Percentiles rank a stretch among this genome's conserved stretches.
Conservation (phyloP, 1,140 invertebrate genomes). For the Psilanteris sp. region DNA sequence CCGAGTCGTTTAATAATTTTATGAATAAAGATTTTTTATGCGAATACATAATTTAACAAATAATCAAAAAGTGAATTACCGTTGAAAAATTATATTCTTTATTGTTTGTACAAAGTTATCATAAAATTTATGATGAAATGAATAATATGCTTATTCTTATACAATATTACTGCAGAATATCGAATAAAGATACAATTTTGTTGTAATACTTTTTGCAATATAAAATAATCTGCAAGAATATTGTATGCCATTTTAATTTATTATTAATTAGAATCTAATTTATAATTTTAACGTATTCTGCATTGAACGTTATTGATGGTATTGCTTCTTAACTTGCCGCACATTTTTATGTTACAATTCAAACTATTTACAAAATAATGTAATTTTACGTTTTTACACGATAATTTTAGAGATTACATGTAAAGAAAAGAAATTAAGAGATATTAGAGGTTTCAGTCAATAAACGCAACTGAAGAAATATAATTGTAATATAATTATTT, state of each 20-base stretch:
- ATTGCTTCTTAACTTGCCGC: constrained; percentile 28
- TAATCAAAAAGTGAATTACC: not conserved
- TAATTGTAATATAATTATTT: too few species aligned
- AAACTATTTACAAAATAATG: constrained; percentile 18
- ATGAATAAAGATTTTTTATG: not conserved
- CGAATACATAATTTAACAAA: not conserved
- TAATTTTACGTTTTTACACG: constrained; percentile 36
- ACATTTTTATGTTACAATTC: constrained; percentile 22
- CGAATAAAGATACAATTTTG: not conserved
- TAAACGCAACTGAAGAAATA: too few species aligned
- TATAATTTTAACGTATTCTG: constrained; percentile 8
- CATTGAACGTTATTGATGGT: constrained; percentile 5
- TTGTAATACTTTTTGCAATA: too few species aligned
- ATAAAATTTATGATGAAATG: constrained; percentile 7
- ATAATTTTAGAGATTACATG: constrained; percentile 16
- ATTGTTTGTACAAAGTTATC: constrained; percentile 38
- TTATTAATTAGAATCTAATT: too few species aligned
- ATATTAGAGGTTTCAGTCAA: too few species aligned
- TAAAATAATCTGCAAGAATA: too few species aligned
- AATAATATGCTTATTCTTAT: constrained; percentile 5
- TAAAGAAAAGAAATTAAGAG: too few species aligned
- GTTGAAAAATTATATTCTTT: constrained; percentile 21
- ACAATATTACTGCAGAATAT: constrained; percentile 21
- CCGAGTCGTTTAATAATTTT: too few species aligned
- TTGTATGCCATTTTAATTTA: too few species aligned